Conservation (phyloP, 2,113 vertebrate genomes). For the Ictidomys tridecemlineatus region DNA sequence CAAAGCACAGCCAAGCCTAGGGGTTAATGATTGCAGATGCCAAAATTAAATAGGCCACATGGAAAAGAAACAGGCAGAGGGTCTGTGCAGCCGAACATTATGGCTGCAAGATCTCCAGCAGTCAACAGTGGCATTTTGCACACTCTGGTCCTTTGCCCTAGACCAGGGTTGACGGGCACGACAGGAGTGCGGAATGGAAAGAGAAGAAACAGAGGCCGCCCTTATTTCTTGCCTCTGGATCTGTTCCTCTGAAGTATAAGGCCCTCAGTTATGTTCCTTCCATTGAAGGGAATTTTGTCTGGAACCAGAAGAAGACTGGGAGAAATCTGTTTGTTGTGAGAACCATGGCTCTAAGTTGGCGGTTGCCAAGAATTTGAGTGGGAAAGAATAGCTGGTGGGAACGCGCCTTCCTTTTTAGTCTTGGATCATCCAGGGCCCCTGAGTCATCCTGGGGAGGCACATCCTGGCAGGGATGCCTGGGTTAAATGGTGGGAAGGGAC, state of each 20-base stretch:
- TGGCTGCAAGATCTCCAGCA: background rate
- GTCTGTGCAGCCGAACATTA: constrained; percentile 64
- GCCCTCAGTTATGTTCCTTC: constrained; percentile 40
- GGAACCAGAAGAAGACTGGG: constrained; percentile 59
- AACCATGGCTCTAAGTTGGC: constrained; percentile 70
- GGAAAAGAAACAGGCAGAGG: constrained; percentile 69
- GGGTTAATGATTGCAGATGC: constrained; percentile 71
- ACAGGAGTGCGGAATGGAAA: constrained; percentile 29
- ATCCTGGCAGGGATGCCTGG: background rate
- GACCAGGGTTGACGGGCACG: background rate
- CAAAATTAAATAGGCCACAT: constrained; percentile 81
- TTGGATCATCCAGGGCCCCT: background rate
- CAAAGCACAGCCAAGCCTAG: constrained; percentile 24
- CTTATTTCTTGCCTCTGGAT: constrained; percentile 70
- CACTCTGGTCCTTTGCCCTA: background rate
- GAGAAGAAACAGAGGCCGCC: constrained; percentile 72
- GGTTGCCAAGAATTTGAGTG: constrained; percentile 75
- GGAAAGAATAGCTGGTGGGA: constrained; percentile 56
- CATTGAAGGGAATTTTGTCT: constrained; percentile 68
- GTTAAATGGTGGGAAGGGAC: background rate
- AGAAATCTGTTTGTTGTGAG: constrained; percentile 66
- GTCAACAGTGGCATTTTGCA: constrained; percentile 64
- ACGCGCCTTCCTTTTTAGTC: background rate
- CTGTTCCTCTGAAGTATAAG: constrained; percentile 64
- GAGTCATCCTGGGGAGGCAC: background rate